Evolutionary conservation across 2,888 invertebrate species (phyloP).

Genomic region (Harpalus rufipes): DNA sequence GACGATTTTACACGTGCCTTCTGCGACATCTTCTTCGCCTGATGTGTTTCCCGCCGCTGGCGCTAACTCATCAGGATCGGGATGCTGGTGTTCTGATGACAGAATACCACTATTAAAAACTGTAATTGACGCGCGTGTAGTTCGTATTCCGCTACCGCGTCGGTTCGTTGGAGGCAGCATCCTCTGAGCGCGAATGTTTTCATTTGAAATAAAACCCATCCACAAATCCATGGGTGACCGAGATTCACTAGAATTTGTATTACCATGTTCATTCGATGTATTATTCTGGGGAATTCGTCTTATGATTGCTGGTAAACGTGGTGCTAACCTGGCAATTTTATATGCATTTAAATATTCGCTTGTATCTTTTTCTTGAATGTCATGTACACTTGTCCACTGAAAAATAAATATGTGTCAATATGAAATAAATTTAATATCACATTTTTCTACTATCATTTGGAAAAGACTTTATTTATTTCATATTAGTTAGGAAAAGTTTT

Average conservation of each 20-base stretch:
- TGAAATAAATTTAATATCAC: background rate
- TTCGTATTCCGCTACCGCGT: slow-evolving; percentile 64
- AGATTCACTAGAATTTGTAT: slow-evolving; percentile 62
- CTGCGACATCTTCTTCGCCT: slow-evolving; percentile 66
- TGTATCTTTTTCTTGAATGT: slow-evolving; percentile 86
- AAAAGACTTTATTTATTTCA: too few species aligned
- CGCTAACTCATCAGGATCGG: slow-evolving; percentile 70
- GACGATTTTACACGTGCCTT: slow-evolving; percentile 78
- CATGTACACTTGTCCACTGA: slow-evolving; percentile 97
- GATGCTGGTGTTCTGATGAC: slow-evolving; percentile 70
- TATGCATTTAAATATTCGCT: slow-evolving; percentile 73
- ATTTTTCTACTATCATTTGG: too few species aligned
- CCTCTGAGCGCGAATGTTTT: slow-evolving; percentile 72
- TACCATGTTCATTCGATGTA: slow-evolving; percentile 5
- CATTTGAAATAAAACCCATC: slow-evolving; percentile 75
- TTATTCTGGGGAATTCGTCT: background rate
- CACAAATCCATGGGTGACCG: slow-evolving; percentile 74
- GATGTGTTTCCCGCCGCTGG: background rate
- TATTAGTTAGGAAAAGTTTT: too few species aligned
- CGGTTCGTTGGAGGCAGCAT: slow-evolving; percentile 64
- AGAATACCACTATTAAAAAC: slow-evolving; percentile 75
- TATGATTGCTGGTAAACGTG: background rate
- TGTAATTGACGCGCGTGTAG: slow-evolving; percentile 73
- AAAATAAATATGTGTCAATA: slow-evolving; percentile 69
- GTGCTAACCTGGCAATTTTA: slow-evolving; percentile 31